Evolutionary conservation across 2,888 invertebrate genomes (phyloP).

Genomic region (Hyalella azteca): DNA sequence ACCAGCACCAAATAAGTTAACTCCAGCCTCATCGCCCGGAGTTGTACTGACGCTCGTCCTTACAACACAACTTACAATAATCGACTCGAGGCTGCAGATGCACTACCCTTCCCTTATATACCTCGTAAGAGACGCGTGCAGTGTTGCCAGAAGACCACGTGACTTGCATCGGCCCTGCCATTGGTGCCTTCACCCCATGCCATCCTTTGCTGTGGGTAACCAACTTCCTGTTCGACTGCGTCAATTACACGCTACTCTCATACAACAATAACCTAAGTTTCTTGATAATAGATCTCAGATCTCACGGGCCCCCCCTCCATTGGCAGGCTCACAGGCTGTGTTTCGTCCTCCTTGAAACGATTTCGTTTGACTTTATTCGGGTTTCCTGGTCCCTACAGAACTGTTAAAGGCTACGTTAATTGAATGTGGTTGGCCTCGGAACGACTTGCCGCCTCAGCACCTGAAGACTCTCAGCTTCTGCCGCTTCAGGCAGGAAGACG

Average conservation of each 20-base stretch:
- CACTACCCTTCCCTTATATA: constrained; percentile 33
- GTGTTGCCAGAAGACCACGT: constrained; percentile 8
- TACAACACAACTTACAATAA: constrained; percentile 33
- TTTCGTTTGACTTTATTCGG: not conserved
- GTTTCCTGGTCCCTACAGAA: not conserved
- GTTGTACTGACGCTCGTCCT: constrained; percentile 25
- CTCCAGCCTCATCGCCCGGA: constrained; percentile 41
- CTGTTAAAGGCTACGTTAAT: not conserved
- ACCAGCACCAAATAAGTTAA: constrained; percentile 44
- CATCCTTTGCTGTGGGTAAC: constrained; percentile 6
- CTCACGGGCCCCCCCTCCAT: not conserved
- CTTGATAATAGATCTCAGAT: not conserved
- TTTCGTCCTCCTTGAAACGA: not conserved
- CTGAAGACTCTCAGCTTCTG: constrained; percentile 19
- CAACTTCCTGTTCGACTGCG: constrained; percentile 14
- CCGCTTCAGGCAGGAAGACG: constrained; percentile 23
- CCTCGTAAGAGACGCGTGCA: not conserved
- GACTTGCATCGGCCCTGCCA: constrained; percentile 2
- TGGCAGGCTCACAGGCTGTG: not conserved
- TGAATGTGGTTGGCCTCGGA: constrained; percentile 26
- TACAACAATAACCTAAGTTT: constrained; percentile 1
- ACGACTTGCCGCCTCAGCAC: constrained; percentile 1
- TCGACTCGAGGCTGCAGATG: constrained; percentile 31
- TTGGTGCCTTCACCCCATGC: constrained; percentile 1
- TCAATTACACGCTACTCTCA: constrained; percentile 6